phyloP scores from a whole-genome alignment of 2,888 invertebrate genomes.

The Sipunculus nudus region DNA sequence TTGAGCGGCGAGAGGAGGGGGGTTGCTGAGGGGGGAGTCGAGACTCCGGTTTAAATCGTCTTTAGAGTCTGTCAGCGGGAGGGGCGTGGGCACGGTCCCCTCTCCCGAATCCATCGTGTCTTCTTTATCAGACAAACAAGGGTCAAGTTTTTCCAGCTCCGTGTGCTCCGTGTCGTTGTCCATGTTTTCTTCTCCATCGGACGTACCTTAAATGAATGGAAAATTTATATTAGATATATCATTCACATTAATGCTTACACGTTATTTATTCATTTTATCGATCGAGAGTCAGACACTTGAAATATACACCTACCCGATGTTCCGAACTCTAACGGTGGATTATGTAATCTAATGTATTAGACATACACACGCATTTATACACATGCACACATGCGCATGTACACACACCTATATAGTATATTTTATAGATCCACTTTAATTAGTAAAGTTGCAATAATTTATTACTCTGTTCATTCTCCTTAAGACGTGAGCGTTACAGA shows the following conservation, averaged over 20 bases:
- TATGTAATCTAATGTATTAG: too few relatives aligned
- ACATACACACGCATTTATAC: too few relatives aligned
- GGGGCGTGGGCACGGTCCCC: constrained; percentile 19
- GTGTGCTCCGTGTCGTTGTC: constrained; percentile 51
- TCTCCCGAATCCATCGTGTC: constrained; percentile 51
- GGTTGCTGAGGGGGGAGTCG: background rate
- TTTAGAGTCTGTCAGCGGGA: constrained; percentile 11
- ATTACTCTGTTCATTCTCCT: too few relatives aligned
- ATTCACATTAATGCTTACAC: background rate
- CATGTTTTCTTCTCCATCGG: constrained; percentile 57
- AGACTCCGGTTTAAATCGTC: constrained; percentile 10
- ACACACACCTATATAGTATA: too few relatives aligned
- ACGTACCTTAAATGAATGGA: constrained; percentile 47
- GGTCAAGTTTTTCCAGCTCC: constrained; percentile 46
- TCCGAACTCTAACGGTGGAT: too few relatives aligned
- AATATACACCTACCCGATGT: too few relatives aligned
- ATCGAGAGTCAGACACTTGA: too few relatives aligned
- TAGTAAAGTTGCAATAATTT: too few relatives aligned
- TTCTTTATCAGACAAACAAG: constrained; percentile 54
- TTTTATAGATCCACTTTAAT: too few relatives aligned
- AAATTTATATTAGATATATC: constrained; percentile 6
- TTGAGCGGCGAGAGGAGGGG: constrained; percentile 4
- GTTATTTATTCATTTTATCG: too few relatives aligned
- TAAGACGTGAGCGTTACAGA: too few relatives aligned
- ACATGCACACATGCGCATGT: too few relatives aligned